A percentile compares a stretch with the other conserved stretches of the same genome.
Conservation (phyloP, 1,140 invertebrate genomes). For the Apolygus lucorum region DNA sequence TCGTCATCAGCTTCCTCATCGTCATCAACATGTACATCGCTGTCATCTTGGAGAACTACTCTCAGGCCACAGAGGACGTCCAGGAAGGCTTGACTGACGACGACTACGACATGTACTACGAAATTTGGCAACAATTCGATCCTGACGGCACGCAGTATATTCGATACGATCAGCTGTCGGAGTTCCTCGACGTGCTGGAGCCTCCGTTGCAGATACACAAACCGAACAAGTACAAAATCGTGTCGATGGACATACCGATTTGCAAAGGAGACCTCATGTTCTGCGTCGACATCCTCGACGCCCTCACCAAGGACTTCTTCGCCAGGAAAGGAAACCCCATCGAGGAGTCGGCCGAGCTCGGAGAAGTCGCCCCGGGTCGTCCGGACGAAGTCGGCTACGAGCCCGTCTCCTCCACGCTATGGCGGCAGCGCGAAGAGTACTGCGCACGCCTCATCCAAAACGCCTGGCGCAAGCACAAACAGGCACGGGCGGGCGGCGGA, state of each 20-base stretch:
- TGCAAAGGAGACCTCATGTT: slow-evolving; percentile 94
- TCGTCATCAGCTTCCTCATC: slow-evolving; percentile 96
- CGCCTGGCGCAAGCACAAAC: slow-evolving; percentile 81
- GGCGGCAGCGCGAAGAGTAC: slow-evolving; percentile 91
- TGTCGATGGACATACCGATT: slow-evolving; percentile 96
- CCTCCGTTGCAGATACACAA: slow-evolving; percentile 92
- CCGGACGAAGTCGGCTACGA: slow-evolving; percentile 82
- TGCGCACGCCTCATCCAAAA: slow-evolving; percentile 90
- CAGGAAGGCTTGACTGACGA: slow-evolving; percentile 96
- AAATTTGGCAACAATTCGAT: slow-evolving; percentile 98
- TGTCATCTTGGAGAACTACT: slow-evolving; percentile 98
- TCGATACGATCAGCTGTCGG: slow-evolving; percentile 81
- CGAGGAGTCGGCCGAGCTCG: slow-evolving; percentile 76
- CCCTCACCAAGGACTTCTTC: slow-evolving; percentile 92
- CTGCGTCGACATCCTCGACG: slow-evolving; percentile 95
- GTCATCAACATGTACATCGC: slow-evolving; percentile 99
- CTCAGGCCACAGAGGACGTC: slow-evolving; percentile 94
- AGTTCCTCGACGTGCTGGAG: slow-evolving; percentile 90
- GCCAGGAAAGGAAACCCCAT: slow-evolving; percentile 88
- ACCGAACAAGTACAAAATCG: slow-evolving; percentile 97
- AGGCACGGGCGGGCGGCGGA: slow-evolving; percentile 46
- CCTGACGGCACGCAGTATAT: slow-evolving; percentile 97
- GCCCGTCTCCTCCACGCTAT: slow-evolving; percentile 84
- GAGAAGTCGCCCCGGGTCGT: slow-evolving; percentile 56
- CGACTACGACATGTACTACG: slow-evolving; percentile 99